Evolutionary conservation across 2,888 invertebrate genomes (phyloP), one percentile per base, ranked within the genome.

Genomic region (Leptura quadrifasciata): DNA sequence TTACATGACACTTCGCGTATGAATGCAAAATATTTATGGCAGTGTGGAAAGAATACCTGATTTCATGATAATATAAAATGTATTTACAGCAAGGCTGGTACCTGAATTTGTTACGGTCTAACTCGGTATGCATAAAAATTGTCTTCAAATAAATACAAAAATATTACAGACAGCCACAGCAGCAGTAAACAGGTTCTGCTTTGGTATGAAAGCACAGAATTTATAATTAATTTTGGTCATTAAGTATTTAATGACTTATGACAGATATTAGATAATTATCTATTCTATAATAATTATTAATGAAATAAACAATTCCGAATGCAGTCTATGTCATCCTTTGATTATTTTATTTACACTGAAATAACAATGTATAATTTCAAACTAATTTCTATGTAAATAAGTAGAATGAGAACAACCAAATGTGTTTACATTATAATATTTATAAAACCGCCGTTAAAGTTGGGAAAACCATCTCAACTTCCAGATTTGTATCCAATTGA

Each of bases 1-100:
- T 20, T 12, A 15, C 20, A 57, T 60, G 27, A 60, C 17, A 60
- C 27, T 31, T 17, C 31, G 60, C 24, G 27, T 60, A 60, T 15
- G 60, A 21, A 60, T 60, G 24, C n/a, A 27, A 60, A 60, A 27
- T 60, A 60, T 60, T 60, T 60, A 27, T 60, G 60, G 27, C 60
- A 60, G 9, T 60, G 60, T 47, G 57, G n/a, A 60, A 17, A 60
- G 57, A 57, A 21, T 47, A 47, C n/a, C 1, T n/a, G n/a, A 47
- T 47, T 47, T n/a, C n/a, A 47, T 47, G n/a, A 47, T 47, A 47
- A 47, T 47, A 3, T n/a, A 47, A 47, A n/a, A 15, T 39, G 39
- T 47, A 47, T 15, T 47, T 47, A 47, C n/a, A 47, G 2, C n/a
- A 39, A 9, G 10, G 5, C 15, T n/a, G 0, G 47, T 47, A n/a